Evolutionary conservation across 2,113 vertebrate species (phyloP), one percentile per base, ranked within the genome.

Genomic region (Taurulus bubalis): DNA sequence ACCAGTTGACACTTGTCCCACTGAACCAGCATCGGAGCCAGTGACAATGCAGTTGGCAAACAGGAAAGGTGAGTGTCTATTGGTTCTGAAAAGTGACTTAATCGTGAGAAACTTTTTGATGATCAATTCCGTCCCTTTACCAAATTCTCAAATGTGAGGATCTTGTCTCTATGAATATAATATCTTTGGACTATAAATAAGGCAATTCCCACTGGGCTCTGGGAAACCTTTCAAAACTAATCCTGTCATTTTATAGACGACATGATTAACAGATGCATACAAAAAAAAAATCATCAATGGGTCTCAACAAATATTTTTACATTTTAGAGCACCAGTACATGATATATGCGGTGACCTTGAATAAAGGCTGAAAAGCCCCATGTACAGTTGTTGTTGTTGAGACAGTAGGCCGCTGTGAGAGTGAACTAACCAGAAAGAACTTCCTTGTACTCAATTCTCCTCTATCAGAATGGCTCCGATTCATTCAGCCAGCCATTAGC

Each of bases 401-500:
- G 64, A 85, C 85, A 86, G 90, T 77, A 74, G 76, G 83, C 83
- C 40, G 73, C 76, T 84, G 84, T 88, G 71, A 83, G 85, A 74
- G 70, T 51, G 66, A 83, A 76, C 49, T 32, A 71, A 71, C 82
- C 30, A 90, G 80, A 91, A 93, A 92, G 82, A 80, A 75, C 38
- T 66, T 91, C 87, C 90, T 94, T 94, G 91, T 93, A 36, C 84
- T 91, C 78, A 22, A 64, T 90, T 80, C 87, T 90, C 69, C 79
- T 82, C 87, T 28, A 75, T 85, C 86, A 89, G 89, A 93, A 90
- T 88, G 84, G 81, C 85, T 70, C 82, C 12, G 84, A 93, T 93
- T 94, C 91, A 93, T 94, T 87, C 86, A 78, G 7, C n/a, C 42
- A 5, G 36, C 79, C 88, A 93, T 94, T 92, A 93, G 91, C 87